Conservation (phyloP, 2,888 invertebrate genomes). For the Chymomyza caudatula region DNA sequence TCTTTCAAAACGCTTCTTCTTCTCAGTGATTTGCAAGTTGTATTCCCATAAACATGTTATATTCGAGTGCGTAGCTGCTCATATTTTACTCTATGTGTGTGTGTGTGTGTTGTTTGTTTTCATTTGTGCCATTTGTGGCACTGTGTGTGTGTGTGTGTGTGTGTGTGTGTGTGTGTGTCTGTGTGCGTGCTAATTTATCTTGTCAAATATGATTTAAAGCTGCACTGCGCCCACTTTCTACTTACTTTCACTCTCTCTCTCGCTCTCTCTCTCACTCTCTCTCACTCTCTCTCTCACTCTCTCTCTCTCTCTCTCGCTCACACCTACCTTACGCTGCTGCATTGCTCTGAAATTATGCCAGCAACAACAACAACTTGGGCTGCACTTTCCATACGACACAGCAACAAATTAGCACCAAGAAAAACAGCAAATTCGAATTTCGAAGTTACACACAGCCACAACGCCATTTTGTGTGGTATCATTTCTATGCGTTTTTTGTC, state of each 20-base stretch:
- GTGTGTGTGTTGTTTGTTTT: constrained; percentile 24
- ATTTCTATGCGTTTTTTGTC: background rate
- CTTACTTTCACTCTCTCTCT: background rate
- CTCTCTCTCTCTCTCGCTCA: background rate
- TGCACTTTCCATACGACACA: background rate
- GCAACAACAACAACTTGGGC: background rate
- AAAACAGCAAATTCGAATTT: background rate
- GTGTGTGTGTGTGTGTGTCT: background rate
- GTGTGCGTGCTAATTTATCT: constrained; percentile 55
- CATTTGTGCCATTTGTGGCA: constrained; percentile 19
- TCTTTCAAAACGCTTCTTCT: too few species aligned
- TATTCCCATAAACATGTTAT: background rate
- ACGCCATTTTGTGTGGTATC: background rate
- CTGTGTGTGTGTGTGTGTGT: constrained; percentile 16
- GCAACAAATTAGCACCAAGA: background rate
- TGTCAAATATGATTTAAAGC: constrained; percentile 60
- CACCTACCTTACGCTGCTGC: background rate
- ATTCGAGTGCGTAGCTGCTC: background rate
- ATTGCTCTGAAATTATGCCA: background rate
- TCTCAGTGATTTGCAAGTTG: too few species aligned
- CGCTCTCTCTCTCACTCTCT: constrained; percentile 2
- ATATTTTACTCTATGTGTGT: constrained; percentile 23
- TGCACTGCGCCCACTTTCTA: constrained; percentile 25
- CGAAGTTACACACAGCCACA: background rate
- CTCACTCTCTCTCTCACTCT: background rate